Base-by-base conservation (phyloP, 2,113 vertebrate genomes). In the Alethe castanea region DNA sequence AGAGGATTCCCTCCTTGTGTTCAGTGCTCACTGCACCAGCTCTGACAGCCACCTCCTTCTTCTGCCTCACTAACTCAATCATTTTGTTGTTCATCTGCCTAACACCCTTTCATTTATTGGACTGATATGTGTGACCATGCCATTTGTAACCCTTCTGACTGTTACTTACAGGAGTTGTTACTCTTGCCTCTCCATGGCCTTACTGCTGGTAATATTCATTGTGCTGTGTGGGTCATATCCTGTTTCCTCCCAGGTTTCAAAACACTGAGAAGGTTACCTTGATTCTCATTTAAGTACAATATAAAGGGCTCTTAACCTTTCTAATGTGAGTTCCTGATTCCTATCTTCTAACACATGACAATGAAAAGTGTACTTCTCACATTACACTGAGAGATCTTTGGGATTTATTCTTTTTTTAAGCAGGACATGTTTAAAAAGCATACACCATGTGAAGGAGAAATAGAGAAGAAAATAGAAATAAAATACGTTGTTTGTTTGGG, bases 41-140 rank as follows among this genome's bases (percentile, higher is more conserved):
- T 90, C 70, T 92, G 92, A 97, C 81, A 97, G 94, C 45, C 28
- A 33, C 56, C 89, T 89, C 87, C 80, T 95, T 90, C 91, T 94
- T 96, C 87, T 95, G 88, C 94, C 67, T 92, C 82, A 81, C 88
- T 95, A 90, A 94, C 60, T 90, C 89, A 48, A 77, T 94, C 82
- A 88, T 87, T 96, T 81, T 85, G 65, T 81, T 95, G 74, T 67
- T 86, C 66, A 86, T 90, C 89, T 96, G 83, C 80, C 82, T 92
- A 76, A 79, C 72, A 70, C 29, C 57, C 64, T 67, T 81, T 67
- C 81, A 79, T 95, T 93, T 66, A 83, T 25, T 71, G 88, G 81
- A 70, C 42, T 77, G 88, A 96, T 73, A 90, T 2, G 13, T 91
- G 92, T 90, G 83, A 83, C 91, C 90, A 84, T 56, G 76, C 77